Conservation (phyloP, 2,888 invertebrate genomes). For the Clusia tigrina region DNA sequence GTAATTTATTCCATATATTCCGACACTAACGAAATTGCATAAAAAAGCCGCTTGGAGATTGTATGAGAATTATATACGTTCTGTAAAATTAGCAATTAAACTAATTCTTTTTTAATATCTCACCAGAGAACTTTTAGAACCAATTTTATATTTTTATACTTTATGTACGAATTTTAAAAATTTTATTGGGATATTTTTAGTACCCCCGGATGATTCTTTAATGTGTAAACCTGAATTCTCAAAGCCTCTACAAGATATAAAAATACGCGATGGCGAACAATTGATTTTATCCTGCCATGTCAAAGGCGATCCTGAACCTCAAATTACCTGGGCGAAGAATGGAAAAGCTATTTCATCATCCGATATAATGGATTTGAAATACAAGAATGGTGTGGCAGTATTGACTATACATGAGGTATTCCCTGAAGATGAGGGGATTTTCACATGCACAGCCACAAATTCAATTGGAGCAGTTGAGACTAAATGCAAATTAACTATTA, state of each 20-base stretch:
- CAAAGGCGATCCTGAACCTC: slow-evolving; percentile 91
- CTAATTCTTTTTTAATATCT: too few relatives aligned
- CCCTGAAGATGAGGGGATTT: slow-evolving; percentile 93
- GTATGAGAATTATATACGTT: too few relatives aligned
- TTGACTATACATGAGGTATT: slow-evolving; percentile 91
- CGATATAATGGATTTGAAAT: slow-evolving; percentile 89
- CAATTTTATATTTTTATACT: too few relatives aligned
- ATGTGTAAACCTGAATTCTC: slow-evolving; percentile 90
- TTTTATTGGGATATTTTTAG: too few relatives aligned
- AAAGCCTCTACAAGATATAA: slow-evolving; percentile 76
- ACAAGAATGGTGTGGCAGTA: slow-evolving; percentile 87
- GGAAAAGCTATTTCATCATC: slow-evolving; percentile 78
- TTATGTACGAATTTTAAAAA: too few relatives aligned
- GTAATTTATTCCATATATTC: too few relatives aligned
- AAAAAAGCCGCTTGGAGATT: too few relatives aligned
- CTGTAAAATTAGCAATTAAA: too few relatives aligned
- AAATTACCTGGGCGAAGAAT: slow-evolving; percentile 89
- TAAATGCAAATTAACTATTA: slow-evolving; percentile 82
- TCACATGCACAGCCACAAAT: slow-evolving; percentile 90
- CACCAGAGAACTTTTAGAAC: too few relatives aligned
- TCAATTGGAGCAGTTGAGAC: slow-evolving; percentile 87
- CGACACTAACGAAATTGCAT: too few relatives aligned
- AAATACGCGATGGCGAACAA: slow-evolving; percentile 87
- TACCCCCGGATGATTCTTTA: slow-evolving; percentile 84
- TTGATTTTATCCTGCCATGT: slow-evolving; percentile 84